Conservation (phyloP, 1,140 invertebrate species). For the Micrasema minimum region DNA sequence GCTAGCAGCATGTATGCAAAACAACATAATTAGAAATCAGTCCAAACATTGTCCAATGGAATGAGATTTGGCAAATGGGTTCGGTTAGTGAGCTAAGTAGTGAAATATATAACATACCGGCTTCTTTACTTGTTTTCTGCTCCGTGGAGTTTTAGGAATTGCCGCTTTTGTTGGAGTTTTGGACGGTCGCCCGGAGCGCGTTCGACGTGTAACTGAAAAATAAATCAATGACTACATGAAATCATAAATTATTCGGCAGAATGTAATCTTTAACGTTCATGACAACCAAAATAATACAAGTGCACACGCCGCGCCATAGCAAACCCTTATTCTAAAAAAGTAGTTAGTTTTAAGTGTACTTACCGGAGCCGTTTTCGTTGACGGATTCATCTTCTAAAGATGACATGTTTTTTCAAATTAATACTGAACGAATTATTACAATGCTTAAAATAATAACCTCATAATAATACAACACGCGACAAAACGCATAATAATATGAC, state of each 20-base stretch:
- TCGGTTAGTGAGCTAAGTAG: too few species aligned
- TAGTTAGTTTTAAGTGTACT: slow-evolving; percentile 10
- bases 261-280: background rate
- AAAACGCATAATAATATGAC: background rate
- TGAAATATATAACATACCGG: slow-evolving; percentile 41
- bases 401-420: slow-evolving; percentile 15
- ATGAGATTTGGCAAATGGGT: too few species aligned
- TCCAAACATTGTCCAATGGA: too few species aligned
- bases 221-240: background rate
- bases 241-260: background rate
- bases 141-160: slow-evolving; percentile 12
- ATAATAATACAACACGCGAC: slow-evolving; percentile 11
- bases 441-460: slow-evolving; percentile 10
- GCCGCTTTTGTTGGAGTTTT: slow-evolving; percentile 23
- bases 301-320: slow-evolving; percentile 7
- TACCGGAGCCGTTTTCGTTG: slow-evolving; percentile 38
- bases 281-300: slow-evolving; percentile 1
- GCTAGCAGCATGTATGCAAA: too few species aligned
- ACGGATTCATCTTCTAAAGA: slow-evolving; percentile 34
- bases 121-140: slow-evolving; percentile 28
- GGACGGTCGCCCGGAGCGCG: slow-evolving; percentile 29
- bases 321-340: background rate
- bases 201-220: slow-evolving; percentile 39
- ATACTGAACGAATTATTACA: too few species aligned
- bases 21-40: too few species aligned